A percentile compares a stretch with the other conserved stretches of the same genome.
Evolutionary conservation across 1,140 invertebrate species (phyloP).

Genomic region (Plectus sambesii): DNA sequence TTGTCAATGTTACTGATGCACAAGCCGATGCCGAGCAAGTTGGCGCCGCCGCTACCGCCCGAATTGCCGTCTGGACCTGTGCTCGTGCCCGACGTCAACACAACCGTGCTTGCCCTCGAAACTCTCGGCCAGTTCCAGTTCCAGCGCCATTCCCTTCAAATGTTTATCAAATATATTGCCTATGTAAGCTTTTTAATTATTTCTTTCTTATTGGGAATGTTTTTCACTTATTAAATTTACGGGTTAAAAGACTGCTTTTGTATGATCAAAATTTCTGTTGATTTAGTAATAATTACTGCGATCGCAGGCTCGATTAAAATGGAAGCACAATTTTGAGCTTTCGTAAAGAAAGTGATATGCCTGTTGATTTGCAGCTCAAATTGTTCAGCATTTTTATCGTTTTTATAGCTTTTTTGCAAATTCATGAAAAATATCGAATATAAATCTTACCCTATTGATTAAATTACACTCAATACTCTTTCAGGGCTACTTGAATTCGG

Average conservation of each 20-base stretch:
- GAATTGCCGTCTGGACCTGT: slow-evolving; percentile 33
- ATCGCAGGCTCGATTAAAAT: too few relatives aligned
- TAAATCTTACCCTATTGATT: too few relatives aligned
- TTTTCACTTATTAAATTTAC: slow-evolving; percentile 13
- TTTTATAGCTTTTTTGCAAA: too few relatives aligned
- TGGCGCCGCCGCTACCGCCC: slow-evolving; percentile 20
- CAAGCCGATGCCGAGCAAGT: slow-evolving; percentile 23
- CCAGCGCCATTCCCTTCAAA: slow-evolving; percentile 55
- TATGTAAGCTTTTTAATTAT: slow-evolving; percentile 36
- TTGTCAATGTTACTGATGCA: slow-evolving; percentile 55
- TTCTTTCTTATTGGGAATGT: slow-evolving; percentile 8
- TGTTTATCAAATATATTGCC: slow-evolving; percentile 41
- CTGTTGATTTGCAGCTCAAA: too few relatives aligned
- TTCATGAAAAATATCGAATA: too few relatives aligned
- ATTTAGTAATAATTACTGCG: too few relatives aligned
- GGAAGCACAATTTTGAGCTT: too few relatives aligned
- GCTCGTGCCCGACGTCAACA: slow-evolving; percentile 61
- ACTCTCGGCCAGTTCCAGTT: slow-evolving; percentile 94
- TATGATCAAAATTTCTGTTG: too few relatives aligned
- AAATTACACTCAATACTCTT: slow-evolving; percentile 8
- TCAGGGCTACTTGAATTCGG: slow-evolving; percentile 75
- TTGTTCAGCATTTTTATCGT: too few relatives aligned
- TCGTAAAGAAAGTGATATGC: too few relatives aligned
- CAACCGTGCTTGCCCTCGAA: slow-evolving; percentile 76
- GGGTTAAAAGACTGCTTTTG: too few relatives aligned